phyloP scores from a whole-genome alignment of 2,797 vertebrate species.

The Alca torda region DNA sequence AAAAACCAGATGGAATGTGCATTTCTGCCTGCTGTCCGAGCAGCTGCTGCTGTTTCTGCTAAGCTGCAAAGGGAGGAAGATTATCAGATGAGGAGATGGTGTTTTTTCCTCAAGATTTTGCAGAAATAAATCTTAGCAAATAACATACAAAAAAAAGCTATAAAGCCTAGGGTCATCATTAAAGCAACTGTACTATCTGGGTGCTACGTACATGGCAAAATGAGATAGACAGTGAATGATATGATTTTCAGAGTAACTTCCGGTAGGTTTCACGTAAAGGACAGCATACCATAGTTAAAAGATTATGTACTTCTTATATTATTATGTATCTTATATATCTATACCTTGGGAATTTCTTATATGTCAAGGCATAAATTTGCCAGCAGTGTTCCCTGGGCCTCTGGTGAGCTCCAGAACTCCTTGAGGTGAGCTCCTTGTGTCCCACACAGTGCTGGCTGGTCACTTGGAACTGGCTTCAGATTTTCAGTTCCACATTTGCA shows the following conservation, averaged over 20 bases:
- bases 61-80: conserved; percentile 3
- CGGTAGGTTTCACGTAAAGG: neutral
- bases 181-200: neutral
- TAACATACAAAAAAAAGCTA: neutral
- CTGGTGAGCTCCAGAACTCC: neutral
- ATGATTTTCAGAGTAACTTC: neutral
- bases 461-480: conserved; percentile 3
- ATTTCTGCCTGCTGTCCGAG: neutral
- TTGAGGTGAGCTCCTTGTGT: neutral
- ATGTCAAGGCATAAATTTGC: neutral
- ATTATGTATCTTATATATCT: neutral
- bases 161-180: neutral
- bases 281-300: neutral
- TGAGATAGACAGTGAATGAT: neutral
- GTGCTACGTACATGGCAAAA: neutral
- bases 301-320: neutral
- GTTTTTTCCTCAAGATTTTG: neutral
- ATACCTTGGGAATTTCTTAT: neutral
- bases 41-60: conserved; percentile 48
- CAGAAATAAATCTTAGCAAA: neutral
- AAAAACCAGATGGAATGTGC: conserved; percentile 28
- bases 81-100: neutral
- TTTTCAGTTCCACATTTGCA: conserved; percentile 37
- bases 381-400: neutral
- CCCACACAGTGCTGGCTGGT: conserved; percentile 21